Percentiles rank a stretch among this genome's conserved stretches.
phyloP scores from a whole-genome alignment of 2,888 invertebrate species.

The Sinodicranocentrus sp. region DNA sequence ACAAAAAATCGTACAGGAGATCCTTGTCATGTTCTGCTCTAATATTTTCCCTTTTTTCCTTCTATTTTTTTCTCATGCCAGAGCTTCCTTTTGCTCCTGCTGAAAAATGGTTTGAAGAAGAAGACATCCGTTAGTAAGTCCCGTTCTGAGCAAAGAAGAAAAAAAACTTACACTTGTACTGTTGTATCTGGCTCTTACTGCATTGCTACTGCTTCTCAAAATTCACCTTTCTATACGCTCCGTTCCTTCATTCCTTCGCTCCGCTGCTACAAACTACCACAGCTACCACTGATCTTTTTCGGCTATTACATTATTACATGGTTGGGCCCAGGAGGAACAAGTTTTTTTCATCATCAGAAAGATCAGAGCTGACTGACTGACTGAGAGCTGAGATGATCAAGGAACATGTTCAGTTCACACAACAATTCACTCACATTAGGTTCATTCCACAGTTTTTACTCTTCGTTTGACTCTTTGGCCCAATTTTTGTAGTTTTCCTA shows the following conservation, averaged over 20 bases:
- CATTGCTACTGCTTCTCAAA: constrained; percentile 31
- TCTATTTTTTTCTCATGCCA: constrained; percentile 43
- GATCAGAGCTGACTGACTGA: constrained; percentile 53
- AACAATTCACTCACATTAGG: constrained; percentile 56
- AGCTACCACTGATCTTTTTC: not conserved
- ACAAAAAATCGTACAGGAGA: constrained; percentile 34
- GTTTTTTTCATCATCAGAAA: constrained; percentile 51
- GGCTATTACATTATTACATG: constrained; percentile 15
- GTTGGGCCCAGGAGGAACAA: constrained; percentile 56
- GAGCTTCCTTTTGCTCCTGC: constrained; percentile 47
- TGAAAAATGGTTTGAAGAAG: constrained; percentile 49
- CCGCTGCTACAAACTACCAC: not conserved
- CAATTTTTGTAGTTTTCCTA: constrained; percentile 37
- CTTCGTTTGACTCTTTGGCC: constrained; percentile 58
- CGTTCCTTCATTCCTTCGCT: not conserved
- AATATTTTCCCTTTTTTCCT: constrained; percentile 68
- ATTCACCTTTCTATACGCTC: constrained; percentile 20
- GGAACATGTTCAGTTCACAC: constrained; percentile 60
- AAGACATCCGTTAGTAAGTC: constrained; percentile 67
- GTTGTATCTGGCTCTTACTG: constrained; percentile 32
- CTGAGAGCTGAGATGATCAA: constrained; percentile 50
- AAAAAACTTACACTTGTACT: constrained; percentile 46
- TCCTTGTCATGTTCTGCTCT: constrained; percentile 70
- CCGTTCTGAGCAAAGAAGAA: constrained; percentile 47
- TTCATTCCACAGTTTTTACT: constrained; percentile 46